Conservation (phyloP, 2,888 invertebrate genomes). For the Clitarchus hookeri region DNA sequence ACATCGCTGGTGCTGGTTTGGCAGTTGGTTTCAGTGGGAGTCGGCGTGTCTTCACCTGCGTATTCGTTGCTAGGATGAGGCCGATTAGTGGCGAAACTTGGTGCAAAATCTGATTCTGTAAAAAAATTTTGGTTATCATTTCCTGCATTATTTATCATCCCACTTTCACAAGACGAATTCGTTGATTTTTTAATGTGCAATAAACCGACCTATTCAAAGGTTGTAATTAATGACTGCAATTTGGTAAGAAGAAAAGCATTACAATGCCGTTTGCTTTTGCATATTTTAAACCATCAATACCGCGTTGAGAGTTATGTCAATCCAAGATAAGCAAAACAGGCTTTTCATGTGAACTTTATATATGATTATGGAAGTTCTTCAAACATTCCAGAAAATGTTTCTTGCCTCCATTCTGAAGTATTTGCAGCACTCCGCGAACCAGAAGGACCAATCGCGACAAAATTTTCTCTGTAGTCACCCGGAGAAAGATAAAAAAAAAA, state of each 20-base stretch:
- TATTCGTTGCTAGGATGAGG: too few relatives aligned
- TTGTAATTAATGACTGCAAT: slow-evolving; percentile 44
- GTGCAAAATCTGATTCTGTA: slow-evolving; percentile 35
- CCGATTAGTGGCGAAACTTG: background rate
- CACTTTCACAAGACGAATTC: slow-evolving; percentile 47
- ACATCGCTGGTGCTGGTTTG: slow-evolving; percentile 1
- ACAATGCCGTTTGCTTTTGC: slow-evolving; percentile 49
- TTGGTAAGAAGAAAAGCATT: slow-evolving; percentile 49
- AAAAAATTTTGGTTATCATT: slow-evolving; percentile 45
- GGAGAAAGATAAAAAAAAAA: background rate
- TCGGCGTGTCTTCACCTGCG: background rate
- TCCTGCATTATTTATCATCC: slow-evolving; percentile 46
- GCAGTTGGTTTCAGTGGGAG: background rate
- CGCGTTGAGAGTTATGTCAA: slow-evolving; percentile 47
- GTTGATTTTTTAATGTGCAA: slow-evolving; percentile 49
- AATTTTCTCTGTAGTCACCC: slow-evolving; percentile 45
- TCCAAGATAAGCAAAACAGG: slow-evolving; percentile 45
- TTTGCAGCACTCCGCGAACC: slow-evolving; percentile 48
- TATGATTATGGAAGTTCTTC: slow-evolving; percentile 46
- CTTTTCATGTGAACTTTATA: slow-evolving; percentile 40
- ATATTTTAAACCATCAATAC: slow-evolving; percentile 45
- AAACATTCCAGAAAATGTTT: slow-evolving; percentile 45
- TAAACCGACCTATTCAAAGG: slow-evolving; percentile 48
- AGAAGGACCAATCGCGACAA: slow-evolving; percentile 50
- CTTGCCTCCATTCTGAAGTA: slow-evolving; percentile 47